A percentile compares a stretch with the other conserved stretches of the same genome.
Conservation (phyloP, 2,113 vertebrate genomes). For the Kryptolebias marmoratus region DNA sequence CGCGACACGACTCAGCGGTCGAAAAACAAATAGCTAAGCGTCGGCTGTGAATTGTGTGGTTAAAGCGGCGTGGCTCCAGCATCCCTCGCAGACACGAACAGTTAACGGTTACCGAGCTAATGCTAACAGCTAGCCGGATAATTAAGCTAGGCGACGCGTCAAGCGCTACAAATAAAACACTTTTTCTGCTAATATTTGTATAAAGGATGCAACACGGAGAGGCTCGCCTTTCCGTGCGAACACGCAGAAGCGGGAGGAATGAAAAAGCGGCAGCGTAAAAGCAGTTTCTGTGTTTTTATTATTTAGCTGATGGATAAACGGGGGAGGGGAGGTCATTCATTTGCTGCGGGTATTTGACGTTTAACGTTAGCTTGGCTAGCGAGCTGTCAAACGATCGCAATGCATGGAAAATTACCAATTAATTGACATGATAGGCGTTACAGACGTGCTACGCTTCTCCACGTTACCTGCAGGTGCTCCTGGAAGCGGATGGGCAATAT, state of each 20-base stretch:
- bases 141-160: background rate
- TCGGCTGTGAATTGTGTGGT: background rate
- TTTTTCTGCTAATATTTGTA: background rate
- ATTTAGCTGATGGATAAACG: constrained; percentile 41
- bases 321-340: constrained; percentile 84
- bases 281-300: too few species aligned
- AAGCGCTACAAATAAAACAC: background rate
- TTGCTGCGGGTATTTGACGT: constrained; percentile 71
- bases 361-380: constrained; percentile 53
- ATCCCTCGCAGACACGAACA: constrained; percentile 35
- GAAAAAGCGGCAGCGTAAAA: background rate
- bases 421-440: background rate
- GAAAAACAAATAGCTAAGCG: background rate
- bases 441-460: background rate
- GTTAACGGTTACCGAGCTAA: constrained; percentile 14
- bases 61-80: background rate
- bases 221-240: background rate
- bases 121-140: background rate
- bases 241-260: constrained; percentile 38
- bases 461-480: constrained; percentile 90
- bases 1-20: background rate
- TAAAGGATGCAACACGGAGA: background rate
- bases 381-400: constrained; percentile 48
- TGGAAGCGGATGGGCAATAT: constrained; percentile 98
- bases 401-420: background rate